Conservation (phyloP, 2,888 invertebrate species). For the Ptilodon capucinus region DNA sequence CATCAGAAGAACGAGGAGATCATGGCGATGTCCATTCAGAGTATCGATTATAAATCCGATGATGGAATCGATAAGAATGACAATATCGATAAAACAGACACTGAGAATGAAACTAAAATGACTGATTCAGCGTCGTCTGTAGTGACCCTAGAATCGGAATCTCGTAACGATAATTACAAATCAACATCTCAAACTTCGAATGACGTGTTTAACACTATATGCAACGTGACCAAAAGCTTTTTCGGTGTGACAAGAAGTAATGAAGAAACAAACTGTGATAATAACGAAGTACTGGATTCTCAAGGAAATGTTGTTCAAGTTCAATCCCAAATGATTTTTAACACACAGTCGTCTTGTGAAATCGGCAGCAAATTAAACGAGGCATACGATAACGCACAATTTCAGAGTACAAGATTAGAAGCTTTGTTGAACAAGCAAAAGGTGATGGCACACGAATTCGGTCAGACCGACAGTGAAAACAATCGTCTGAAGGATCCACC, state of each 20-base stretch:
- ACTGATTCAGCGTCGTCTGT: constrained; percentile 31
- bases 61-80: constrained; percentile 31
- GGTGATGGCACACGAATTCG: constrained; percentile 77
- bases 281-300: constrained; percentile 56
- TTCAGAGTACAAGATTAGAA: constrained; percentile 64
- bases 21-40: constrained; percentile 66
- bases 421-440: constrained; percentile 76
- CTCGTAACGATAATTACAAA: constrained; percentile 29
- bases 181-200: constrained; percentile 43
- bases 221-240: constrained; percentile 64
- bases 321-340: constrained; percentile 34
- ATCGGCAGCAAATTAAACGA: constrained; percentile 60
- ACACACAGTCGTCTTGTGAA: constrained; percentile 45
- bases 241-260: constrained; percentile 50
- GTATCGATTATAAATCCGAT: constrained; percentile 47
- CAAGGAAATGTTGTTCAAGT: constrained; percentile 61
- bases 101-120: constrained; percentile 22
- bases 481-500: constrained; percentile 44
- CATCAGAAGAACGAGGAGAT: constrained; percentile 64
- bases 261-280: constrained; percentile 52
- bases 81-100: constrained; percentile 13
- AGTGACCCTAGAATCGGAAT: constrained; percentile 14
- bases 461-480: constrained; percentile 58
- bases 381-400: constrained; percentile 55
- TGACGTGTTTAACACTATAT: constrained; percentile 61